phyloP scores from a whole-genome alignment of 1,140 invertebrate genomes.

The Delia radicum region DNA sequence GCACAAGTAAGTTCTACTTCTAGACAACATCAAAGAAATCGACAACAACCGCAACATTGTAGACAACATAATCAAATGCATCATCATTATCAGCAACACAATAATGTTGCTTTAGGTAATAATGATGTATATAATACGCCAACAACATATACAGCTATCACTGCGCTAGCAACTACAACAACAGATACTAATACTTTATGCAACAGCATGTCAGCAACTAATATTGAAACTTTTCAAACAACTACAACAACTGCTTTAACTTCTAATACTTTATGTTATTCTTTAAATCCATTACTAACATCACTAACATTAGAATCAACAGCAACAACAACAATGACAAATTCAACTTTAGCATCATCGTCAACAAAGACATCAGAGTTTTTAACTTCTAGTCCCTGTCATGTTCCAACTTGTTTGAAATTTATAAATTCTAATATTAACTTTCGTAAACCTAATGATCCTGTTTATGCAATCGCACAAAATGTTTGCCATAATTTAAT shows the following conservation, averaged over 20 bases:
- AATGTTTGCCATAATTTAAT: slow-evolving; percentile 41
- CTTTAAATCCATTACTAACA: slow-evolving; percentile 3
- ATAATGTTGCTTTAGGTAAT: background rate
- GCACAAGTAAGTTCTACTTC: slow-evolving; percentile 39
- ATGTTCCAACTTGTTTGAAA: background rate
- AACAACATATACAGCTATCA: background rate
- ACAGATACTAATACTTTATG: background rate
- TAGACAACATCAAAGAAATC: slow-evolving; percentile 25
- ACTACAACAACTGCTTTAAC: slow-evolving; percentile 1
- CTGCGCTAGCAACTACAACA: background rate
- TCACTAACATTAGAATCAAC: background rate
- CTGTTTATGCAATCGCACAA: slow-evolving; percentile 54
- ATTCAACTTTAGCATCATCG: background rate
- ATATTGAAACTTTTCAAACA: background rate
- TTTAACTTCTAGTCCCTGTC: background rate
- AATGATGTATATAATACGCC: background rate
- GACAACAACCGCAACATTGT: slow-evolving; percentile 24
- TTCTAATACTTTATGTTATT: background rate
- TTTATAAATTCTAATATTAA: slow-evolving; percentile 24
- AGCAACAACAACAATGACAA: background rate
- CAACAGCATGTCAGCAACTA: slow-evolving; percentile 14
- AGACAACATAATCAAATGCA: slow-evolving; percentile 11
- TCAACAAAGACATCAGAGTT: background rate
- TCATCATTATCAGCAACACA: slow-evolving; percentile 28
- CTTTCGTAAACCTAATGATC: slow-evolving; percentile 34